Percentiles rank a stretch among this genome's conserved stretches.
phyloP scores from a whole-genome alignment of 2,113 vertebrate species.

The Chrysemys picta region DNA sequence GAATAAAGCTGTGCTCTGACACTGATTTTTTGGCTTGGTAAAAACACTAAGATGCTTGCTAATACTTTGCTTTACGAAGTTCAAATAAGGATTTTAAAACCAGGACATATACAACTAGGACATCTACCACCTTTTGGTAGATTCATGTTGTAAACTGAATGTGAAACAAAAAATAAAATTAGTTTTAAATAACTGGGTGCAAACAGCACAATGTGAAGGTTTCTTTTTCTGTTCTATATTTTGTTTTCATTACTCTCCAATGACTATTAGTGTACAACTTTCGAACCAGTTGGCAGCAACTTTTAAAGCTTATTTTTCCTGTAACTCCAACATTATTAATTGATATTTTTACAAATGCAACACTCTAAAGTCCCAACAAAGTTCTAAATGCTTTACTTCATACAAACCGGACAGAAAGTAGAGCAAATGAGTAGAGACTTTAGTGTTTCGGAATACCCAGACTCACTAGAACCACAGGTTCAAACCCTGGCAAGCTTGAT shows the following conservation, averaged over 20 bases:
- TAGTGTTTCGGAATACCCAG: background rate
- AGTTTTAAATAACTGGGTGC: background rate
- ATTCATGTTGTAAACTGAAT: background rate
- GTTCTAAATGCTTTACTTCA: background rate
- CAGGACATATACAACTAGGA: background rate
- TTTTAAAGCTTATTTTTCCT: background rate
- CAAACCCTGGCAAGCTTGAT: background rate
- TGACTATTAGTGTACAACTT: background rate
- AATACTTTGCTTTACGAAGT: background rate
- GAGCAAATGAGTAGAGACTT: background rate
- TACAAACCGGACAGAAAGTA: background rate
- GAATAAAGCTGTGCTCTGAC: background rate
- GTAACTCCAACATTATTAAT: background rate
- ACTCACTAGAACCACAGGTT: background rate
- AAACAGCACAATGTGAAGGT: background rate
- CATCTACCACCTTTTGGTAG: background rate
- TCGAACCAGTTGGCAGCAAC: background rate
- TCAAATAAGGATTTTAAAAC: background rate
- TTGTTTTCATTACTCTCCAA: background rate
- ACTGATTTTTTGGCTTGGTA: background rate
- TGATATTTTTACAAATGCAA: too few relatives aligned
- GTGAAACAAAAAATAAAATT: background rate
- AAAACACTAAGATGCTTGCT: background rate
- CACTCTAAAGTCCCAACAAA: background rate
- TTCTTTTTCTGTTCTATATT: background rate